These are phyloP conservation scores for Ceriagrion tenellum DNA, from an alignment of 2,888 invertebrate genomes.

Conservation along the genomic window DNA sequence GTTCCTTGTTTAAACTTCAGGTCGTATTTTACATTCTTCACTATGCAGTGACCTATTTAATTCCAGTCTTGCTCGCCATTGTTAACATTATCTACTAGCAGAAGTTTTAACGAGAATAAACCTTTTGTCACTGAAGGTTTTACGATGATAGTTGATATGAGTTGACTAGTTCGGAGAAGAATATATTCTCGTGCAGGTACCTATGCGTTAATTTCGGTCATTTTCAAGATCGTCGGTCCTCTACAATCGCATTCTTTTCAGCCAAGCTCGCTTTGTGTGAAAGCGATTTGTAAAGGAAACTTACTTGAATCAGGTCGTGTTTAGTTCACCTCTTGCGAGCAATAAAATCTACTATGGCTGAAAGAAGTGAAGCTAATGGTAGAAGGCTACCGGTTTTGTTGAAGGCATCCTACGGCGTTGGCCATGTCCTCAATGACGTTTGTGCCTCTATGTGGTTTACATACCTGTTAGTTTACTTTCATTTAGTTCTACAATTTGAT, in stretches of 20 bases:
- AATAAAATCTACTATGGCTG: neutral
- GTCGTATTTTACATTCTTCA: neutral
- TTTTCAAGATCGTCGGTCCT: neutral
- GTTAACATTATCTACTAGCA: neutral
- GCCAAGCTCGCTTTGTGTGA: too few relatives aligned
- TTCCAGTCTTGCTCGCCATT: neutral
- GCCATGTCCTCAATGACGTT: conserved; percentile 94
- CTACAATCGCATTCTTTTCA: neutral
- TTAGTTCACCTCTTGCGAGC: neutral
- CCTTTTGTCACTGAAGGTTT: neutral
- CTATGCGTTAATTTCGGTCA: too few relatives aligned
- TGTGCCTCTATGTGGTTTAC: conserved; percentile 97
- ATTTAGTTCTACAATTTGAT: conserved; percentile 80
- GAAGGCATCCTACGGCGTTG: conserved; percentile 85
- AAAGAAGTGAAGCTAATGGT: neutral
- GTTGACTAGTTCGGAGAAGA: too few relatives aligned
- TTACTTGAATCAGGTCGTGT: too few relatives aligned
- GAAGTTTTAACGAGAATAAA: neutral
- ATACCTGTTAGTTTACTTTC: conserved; percentile 91
- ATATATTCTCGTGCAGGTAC: too few relatives aligned
- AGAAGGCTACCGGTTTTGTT: conserved; percentile 69
- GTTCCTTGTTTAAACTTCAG: neutral
- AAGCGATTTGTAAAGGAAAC: too few relatives aligned
- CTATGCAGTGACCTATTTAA: neutral
- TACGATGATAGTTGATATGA: neutral